Base-by-base conservation (phyloP, 2,888 invertebrate species). In the Phymatocera aterrima region DNA sequence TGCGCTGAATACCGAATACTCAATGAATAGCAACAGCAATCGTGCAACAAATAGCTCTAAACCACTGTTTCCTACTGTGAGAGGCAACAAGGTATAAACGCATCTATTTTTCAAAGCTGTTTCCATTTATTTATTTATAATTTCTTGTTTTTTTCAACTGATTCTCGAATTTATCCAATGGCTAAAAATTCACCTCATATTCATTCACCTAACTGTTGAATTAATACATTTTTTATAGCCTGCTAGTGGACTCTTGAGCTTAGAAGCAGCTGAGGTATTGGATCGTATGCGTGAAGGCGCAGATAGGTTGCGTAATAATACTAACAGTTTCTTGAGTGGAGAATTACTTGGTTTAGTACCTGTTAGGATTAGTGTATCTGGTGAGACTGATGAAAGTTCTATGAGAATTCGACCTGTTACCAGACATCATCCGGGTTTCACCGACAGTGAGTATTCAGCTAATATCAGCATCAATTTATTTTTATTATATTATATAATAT, bases 261-360 rank as follows among this genome's bases (percentile, higher is more conserved):
- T 92, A 24, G 94, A 94, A 84, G 92, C 93, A 0, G 92, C 94
- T 2, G 94, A 94, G 85, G 93, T 94, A 65, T 91, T 94, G 61
- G 94, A 94, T 87, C 93, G 94, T 87, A 93, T 94, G 89, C 92
- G 94, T 24, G 94, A 94, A 88, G 94, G 94, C 60, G 93, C 94
- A 6, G 96, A 96, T 84, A 93, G 95, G 89, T 92, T 95, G 83
- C 93, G 95, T 80, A 96, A 96, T 91, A 96, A 95, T 88, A 95
- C 96, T 65, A 96, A 96, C 91, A 96, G 94, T 89, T 94, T 95
- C 87, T 92, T 96, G 57, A 95, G 95, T 51, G 94, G 95, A 74
- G 95, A 95, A 87, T 92, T 94, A 85, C 91, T 93, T 70, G 93
- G 93, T 79, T 90, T 93, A 85, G 93, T 94, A 82, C 92, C 93